Evolutionary conservation across 2,888 invertebrate genomes (phyloP), one percentile per base, ranked within the genome.

Genomic region (Monochamus alternatus): DNA sequence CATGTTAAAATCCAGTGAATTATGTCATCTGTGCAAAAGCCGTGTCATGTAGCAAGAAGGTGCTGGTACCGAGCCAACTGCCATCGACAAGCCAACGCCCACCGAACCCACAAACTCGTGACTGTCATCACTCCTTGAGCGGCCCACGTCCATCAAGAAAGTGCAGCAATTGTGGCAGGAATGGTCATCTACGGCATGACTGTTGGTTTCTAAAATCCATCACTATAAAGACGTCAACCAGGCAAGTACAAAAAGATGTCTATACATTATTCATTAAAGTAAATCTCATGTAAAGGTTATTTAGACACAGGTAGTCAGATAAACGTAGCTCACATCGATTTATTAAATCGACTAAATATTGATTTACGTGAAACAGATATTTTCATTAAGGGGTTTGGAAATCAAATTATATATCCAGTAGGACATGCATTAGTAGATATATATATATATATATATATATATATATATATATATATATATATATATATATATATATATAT

Each of bases 251-350:
- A 8, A 5, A 9, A 32, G 32, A 60, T 60, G 10, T 22, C 22
- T 22, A 32, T 12, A 60, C 32, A 31, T 8, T n/a, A 60, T 60
- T 31, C 10, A 31, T 10, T 60, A 12, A 10, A 9, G 5, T 60
- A 60, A 60, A 60, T 59, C 12, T 10, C 31, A 44, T 60, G 32
- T 9, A 32, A 60, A 12, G 60, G 60, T 3, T 60, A 60, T 12
- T 32, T 60, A 10, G 72, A 71, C 63, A 71, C 71, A 63, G 71
- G 63, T 52, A 71, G 38, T 9, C 59, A 59, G n/a, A 59, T 59
- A 69, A 69, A 69, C 10, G 59, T 32, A 5, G 60, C 60, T 9
- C 30, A 60, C 4, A 5, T 5, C 3, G 5, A 7, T 3, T 32
- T 60, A 60, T 30, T 38, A 5, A 10, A 60, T 12, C 30, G 12